Percentiles rank a stretch among this genome's conserved stretches.
Conservation (phyloP, 92 coral and sea anemone genomes). For the Umimayanthus chanpuru region DNA sequence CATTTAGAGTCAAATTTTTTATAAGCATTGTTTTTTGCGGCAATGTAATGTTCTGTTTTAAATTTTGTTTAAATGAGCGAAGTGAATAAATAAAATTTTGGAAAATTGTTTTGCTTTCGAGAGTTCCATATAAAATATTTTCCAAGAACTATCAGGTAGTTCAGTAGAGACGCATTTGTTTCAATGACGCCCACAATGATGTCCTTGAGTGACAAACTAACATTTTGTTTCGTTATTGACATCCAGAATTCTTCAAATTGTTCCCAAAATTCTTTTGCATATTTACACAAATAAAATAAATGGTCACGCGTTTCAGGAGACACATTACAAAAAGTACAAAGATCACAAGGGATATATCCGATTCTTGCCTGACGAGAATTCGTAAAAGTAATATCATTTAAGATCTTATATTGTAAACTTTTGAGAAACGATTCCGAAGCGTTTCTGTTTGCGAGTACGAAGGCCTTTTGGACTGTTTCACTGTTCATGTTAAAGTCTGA, state of each 20-base stretch:
- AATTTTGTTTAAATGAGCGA: background rate
- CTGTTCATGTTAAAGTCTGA: background rate
- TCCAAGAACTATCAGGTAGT: no score
- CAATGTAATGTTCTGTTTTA: background rate
- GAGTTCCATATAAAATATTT: slow-evolving; percentile 20
- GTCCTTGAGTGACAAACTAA: slow-evolving; percentile 18
- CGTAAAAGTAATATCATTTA: background rate
- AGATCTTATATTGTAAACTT: slow-evolving; percentile 7
- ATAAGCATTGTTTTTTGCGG: background rate
- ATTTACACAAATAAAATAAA: slow-evolving; percentile 7
- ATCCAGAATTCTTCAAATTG: slow-evolving; percentile 10
- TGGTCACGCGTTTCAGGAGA: slow-evolving; percentile 22
- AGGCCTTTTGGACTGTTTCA: no score
- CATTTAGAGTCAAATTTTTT: background rate
- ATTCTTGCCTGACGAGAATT: no score
- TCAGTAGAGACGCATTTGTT: slow-evolving; percentile 4
- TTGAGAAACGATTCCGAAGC: slow-evolving; percentile 17
- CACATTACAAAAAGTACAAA: slow-evolving; percentile 10
- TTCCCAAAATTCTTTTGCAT: slow-evolving; percentile 1
- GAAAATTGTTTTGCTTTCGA: background rate
- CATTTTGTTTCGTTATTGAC: slow-evolving; percentile 12
- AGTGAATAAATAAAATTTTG: slow-evolving; percentile 4
- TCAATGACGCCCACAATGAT: slow-evolving; percentile 12
- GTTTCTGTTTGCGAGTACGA: background rate
- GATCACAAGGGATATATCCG: slow-evolving; percentile 3